Evolutionary conservation across 2,888 invertebrate species (phyloP).

Genomic region (Hemithea aestivaria): DNA sequence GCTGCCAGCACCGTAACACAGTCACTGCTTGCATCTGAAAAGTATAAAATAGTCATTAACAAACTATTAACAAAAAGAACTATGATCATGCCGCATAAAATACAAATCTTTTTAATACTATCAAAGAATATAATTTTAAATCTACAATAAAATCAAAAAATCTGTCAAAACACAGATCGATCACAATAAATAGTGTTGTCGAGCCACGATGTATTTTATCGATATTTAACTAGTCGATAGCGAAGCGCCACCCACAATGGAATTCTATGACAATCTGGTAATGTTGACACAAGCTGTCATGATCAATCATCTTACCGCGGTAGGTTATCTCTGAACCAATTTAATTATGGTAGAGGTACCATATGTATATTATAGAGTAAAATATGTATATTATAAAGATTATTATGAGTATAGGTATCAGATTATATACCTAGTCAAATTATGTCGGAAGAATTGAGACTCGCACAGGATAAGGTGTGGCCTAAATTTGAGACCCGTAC

Average conservation of each 20-base stretch:
- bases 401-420: too few relatives aligned
- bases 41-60: slow-evolving; percentile 20
- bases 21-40: slow-evolving; percentile 30
- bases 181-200: slow-evolving; percentile 61
- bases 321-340: slow-evolving; percentile 39
- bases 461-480: too few relatives aligned
- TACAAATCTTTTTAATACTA: too few relatives aligned
- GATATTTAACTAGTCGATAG: slow-evolving; percentile 44
- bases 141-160: background rate
- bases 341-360: too few relatives aligned
- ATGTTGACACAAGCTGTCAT: slow-evolving; percentile 45
- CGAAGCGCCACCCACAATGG: slow-evolving; percentile 41
- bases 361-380: too few relatives aligned
- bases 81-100: background rate
- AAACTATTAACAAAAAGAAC: background rate
- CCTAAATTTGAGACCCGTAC: too few relatives aligned
- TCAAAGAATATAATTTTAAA: too few relatives aligned
- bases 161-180: slow-evolving; percentile 42
- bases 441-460: too few relatives aligned
- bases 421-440: too few relatives aligned
- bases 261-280: slow-evolving; percentile 45
- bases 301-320: slow-evolving; percentile 64
- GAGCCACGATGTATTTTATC: slow-evolving; percentile 48
- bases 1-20: background rate
- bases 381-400: too few relatives aligned